Evolutionary conservation across 2,797 vertebrate species (phyloP), one percentile per base, ranked within the genome.

Genomic region (Zalophus californianus): DNA sequence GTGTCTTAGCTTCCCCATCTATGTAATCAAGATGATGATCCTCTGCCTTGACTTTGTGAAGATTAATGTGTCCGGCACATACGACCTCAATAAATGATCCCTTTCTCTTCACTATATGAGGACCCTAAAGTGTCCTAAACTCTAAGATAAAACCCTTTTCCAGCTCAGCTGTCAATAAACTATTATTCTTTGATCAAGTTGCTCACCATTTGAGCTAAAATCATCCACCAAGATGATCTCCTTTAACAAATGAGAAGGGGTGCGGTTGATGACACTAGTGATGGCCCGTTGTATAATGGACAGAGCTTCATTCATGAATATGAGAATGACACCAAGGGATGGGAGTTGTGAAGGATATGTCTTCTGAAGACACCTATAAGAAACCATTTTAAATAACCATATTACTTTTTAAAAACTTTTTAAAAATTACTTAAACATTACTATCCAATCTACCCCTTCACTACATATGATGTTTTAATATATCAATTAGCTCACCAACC

Each of bases 221-320:
- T 99, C 99, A 11, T 99, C 99, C 93, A 99, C 99, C 88, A 99
- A 98, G 77, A 99, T 98, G 90, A 99, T 99, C 85, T 99, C 99
- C 79, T 98, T 99, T 83, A 99, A 97, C 85, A 99, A 97, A 14
- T 9, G 97, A 60, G 98, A 52, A 0, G 99, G 99, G 0, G 99
- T 99, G 97, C 97, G 97, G 97, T 99, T 98, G 10, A 99, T 98
- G 94, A 99, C 90, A 95, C 99, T 99, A 86, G 98, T 97, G 78
- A 99, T 75, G 16, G 99, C 99, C 64, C 99, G 96, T 66, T 99
- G 98, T 92, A 99, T 98, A 94, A 99, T 4, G 0, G 99, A 99
- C 21, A 99, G 98, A 10, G 99, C 98, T 97, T 99, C 99, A 0
- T 99, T 97, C 97, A 99, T 86, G 96, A 99, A 99, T 97, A 99